Evolutionary conservation across 2,113 vertebrate genomes (phyloP), one percentile per base, ranked within the genome.

Genomic region (Myrmecobius fasciatus): DNA sequence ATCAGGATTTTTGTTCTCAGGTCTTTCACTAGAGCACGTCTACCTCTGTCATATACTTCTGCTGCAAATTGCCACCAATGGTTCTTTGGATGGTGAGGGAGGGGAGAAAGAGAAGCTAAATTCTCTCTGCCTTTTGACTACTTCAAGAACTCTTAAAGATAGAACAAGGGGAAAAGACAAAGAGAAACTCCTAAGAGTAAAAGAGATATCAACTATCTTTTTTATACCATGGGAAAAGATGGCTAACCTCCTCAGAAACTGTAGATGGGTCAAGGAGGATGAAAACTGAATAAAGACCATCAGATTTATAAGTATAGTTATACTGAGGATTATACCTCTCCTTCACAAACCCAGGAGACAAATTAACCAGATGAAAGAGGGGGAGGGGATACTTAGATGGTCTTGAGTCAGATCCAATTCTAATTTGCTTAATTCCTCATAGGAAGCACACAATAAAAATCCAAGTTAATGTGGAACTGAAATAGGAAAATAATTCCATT

Each of bases 361-460:
- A 53, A 48, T 53, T 89, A 47, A 47, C 28, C 75, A 2, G n/a
- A 83, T 52, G 9, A 47, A 83, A 47, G n/a, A 53, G 31, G 4
- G 52, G 26, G 5, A 11, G 0, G 90, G 43, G 31, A 89, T 53
- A 28, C 10, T 89, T 92, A 96, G 89, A 95, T 88, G 92, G 53
- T 83, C 67, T 83, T 83, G 67, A 83, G 36, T 7, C 67, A 96
- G 46, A 51, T 46, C 60, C 91, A 92, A 93, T 47, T 93, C 93
- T 49, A 92, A 95, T 94, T 91, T 97, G 94, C 93, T 95, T 96
- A 97, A 95, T 96, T 83, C 89, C 96, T 97, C 92, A 47, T 51
- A 94, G 95, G 95, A 96, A 96, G 94, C 94, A 94, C 75, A 95
- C 89, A 96, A 95, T 94, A 96, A 96, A 96, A 94, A 48, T 93